phyloP scores from a whole-genome alignment of 2,888 invertebrate genomes.

The Eilema sororculum region DNA sequence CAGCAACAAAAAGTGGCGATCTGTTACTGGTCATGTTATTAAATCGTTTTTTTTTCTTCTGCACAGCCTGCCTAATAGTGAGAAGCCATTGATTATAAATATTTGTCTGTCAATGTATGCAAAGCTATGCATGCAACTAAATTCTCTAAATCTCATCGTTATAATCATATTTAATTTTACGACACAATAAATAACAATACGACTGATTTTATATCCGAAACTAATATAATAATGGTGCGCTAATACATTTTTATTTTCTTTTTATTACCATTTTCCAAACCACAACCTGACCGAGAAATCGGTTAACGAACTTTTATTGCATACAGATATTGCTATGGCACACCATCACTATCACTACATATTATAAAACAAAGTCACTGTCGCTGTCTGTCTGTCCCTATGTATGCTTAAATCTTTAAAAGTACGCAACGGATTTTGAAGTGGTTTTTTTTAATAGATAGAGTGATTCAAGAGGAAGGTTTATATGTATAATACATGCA shows the following conservation, averaged over 20 bases:
- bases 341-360: no score
- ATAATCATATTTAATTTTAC: background rate
- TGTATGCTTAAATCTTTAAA: no score
- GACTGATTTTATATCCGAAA: slow-evolving; percentile 8
- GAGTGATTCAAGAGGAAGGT: no score
- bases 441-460: no score
- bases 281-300: slow-evolving; percentile 2
- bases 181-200: background rate
- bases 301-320: slow-evolving; percentile 6
- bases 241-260: background rate
- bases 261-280: background rate
- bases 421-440: no score
- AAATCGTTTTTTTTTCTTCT: background rate
- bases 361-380: no score
- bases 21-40: no score
- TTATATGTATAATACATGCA: no score
- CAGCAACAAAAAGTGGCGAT: no score
- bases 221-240: background rate
- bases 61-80: background rate
- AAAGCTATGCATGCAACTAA: background rate
- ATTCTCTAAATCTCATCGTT: background rate
- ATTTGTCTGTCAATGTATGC: no score
- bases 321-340: background rate
- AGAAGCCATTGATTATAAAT: background rate
- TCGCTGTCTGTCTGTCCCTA: no score